Base-by-base conservation (phyloP, 2,888 invertebrate genomes). In the Sminthurides aquaticus region DNA sequence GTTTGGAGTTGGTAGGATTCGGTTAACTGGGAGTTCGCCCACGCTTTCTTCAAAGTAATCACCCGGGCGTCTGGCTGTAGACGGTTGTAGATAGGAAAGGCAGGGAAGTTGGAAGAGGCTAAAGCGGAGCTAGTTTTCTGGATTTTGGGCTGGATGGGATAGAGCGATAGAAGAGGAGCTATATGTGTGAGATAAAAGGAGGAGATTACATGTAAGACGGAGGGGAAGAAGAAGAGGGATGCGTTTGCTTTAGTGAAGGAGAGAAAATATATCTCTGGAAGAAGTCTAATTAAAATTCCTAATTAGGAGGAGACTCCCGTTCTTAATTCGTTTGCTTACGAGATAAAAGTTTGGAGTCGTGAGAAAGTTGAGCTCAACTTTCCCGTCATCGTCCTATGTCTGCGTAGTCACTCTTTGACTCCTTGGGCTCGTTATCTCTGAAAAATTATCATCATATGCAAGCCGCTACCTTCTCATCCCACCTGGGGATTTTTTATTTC, bases 241-340 rank as follows among this genome's bases (percentile, higher is more conserved):
- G 60, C 60, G 24, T 29, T 60, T n/a, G 5, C n/a, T 52, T 8
- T 61, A 24, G 54, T 61, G 26, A 56, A 52, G 57, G 58, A 49
- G 27, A 59, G 43, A 55, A 64, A 56, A 64, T 56, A 60, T 60
- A 48, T 54, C 43, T 52, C n/a, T 52, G 62, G 60, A 69, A 67
- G 55, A 67, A 70, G 67, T 67, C 71, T 73, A 73, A 73, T 73
- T 73, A 73, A 73, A 73, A 73, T 73, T 73, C 70, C 71, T 73
- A 73, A 73, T 73, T 73, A 73, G 71, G 69, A 68, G 67, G 68
- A 67, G 64, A 67, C 60, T 67, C 68, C 64, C 8, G 66, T 67
- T 70, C 68, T 73, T 70, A 73, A 71, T 70, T 73, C 72, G 70
- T 71, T 67, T 69, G 71, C 72, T 68, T 73, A 68, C 66, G 66